A percentile compares a stretch with the other conserved stretches of the same genome.
Conservation (phyloP, 2,888 invertebrate genomes). For the Drosophila prolongata region DNA sequence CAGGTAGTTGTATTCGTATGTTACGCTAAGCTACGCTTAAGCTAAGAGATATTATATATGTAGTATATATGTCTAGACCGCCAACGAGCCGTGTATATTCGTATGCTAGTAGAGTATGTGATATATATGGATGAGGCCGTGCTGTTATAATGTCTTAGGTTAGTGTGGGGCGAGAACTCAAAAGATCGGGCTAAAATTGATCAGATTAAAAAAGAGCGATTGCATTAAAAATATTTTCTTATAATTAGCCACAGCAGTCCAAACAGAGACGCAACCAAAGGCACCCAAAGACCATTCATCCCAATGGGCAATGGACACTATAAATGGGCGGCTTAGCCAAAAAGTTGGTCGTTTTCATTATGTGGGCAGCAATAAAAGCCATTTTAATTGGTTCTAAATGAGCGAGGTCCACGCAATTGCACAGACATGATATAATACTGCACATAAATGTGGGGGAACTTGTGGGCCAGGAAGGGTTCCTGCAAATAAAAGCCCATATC, state of each 20-base stretch:
- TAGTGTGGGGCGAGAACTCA: conserved; percentile 22
- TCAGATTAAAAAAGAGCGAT: conserved; percentile 7
- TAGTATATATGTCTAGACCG: conserved; percentile 27
- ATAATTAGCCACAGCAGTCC: conserved; percentile 17
- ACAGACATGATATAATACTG: conserved; percentile 39
- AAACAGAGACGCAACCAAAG: conserved; percentile 10
- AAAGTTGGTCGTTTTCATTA: conserved; percentile 31
- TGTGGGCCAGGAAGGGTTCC: conserved; percentile 16
- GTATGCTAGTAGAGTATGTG: conserved; percentile 17
- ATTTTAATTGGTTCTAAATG: conserved; percentile 77
- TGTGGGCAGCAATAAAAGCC: conserved; percentile 58
- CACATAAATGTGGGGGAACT: conserved; percentile 20
- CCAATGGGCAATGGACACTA: conserved; percentile 10
- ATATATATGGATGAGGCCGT: conserved; percentile 22
- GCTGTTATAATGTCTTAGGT: conserved; percentile 27
- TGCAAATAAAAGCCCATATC: conserved; percentile 54
- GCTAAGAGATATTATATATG: conserved; percentile 40
- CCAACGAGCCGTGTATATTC: conserved; percentile 32
- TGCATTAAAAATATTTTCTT: conserved; percentile 23
- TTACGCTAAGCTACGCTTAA: conserved; percentile 64
- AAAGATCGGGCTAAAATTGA: conserved; percentile 4
- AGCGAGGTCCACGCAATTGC: conserved; percentile 63
- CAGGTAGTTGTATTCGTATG: conserved; percentile 52
- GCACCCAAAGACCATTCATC: conserved; percentile 3
- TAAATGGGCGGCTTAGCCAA: conserved; percentile 21